Evolutionary conservation across 2,113 vertebrate species (phyloP).

Genomic region (Anguilla japonica): DNA sequence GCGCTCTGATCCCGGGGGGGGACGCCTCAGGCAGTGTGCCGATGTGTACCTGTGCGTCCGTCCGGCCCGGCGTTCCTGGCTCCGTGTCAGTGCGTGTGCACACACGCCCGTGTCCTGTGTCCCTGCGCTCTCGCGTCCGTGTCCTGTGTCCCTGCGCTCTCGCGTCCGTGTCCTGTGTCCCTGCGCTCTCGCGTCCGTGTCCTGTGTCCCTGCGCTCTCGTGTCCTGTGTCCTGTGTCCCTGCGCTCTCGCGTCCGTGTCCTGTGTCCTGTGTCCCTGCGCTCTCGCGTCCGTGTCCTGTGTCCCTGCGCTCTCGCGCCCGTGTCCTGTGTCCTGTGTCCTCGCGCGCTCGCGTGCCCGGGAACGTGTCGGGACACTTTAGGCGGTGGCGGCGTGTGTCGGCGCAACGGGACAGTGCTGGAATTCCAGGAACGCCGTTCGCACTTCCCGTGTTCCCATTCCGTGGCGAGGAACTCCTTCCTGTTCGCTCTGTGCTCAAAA

Average conservation of each 20-base stretch:
- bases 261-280: too few relatives aligned
- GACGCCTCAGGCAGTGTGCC: background rate
- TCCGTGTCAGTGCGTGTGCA: background rate
- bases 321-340: background rate
- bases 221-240: too few relatives aligned
- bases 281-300: too few relatives aligned
- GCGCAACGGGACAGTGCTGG: slow-evolving; percentile 57
- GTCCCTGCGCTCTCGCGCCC: slow-evolving; percentile 7
- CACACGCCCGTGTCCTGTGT: too few relatives aligned
- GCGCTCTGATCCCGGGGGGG: background rate
- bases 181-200: too few relatives aligned
- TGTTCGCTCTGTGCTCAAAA: slow-evolving; percentile 57
- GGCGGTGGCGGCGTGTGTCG: slow-evolving; percentile 36
- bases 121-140: too few relatives aligned
- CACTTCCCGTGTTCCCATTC: slow-evolving; percentile 70
- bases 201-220: too few relatives aligned
- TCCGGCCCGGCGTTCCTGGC: background rate
- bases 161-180: too few relatives aligned
- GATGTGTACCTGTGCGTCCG: background rate
- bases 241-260: too few relatives aligned
- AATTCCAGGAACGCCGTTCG: slow-evolving; percentile 63
- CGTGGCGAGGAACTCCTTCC: slow-evolving; percentile 71
- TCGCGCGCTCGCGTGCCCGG: slow-evolving; percentile 27
- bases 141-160: too few relatives aligned
- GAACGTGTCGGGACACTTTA: slow-evolving; percentile 46